These are phyloP conservation scores for Porphyrio hochstetteri DNA, from an alignment of 2,113 vertebrate genomes.

Conservation along the genomic window DNA sequence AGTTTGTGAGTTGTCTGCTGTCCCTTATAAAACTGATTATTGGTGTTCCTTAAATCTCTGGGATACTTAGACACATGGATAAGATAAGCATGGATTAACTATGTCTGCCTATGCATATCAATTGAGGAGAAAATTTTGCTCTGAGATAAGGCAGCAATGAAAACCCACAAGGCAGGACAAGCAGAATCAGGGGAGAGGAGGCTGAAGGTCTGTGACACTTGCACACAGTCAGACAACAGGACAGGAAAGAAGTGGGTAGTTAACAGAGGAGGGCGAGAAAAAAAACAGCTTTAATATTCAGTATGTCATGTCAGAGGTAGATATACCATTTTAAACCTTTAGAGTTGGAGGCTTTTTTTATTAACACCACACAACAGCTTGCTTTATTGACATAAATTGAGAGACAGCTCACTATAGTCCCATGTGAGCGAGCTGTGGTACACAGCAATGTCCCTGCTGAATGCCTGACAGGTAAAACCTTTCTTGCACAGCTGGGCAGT, in stretches of 20 bases:
- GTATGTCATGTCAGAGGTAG: neutral
- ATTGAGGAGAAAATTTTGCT: slow-evolving; percentile 43
- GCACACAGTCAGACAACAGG: fast-evolving
- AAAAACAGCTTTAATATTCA: neutral
- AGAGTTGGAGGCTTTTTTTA: neutral
- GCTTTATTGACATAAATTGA: neutral
- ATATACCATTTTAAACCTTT: neutral
- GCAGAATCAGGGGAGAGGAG: neutral
- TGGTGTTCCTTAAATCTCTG: slow-evolving; percentile 49
- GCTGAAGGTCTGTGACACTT: neutral
- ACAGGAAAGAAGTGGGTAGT: neutral
- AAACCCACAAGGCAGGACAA: neutral
- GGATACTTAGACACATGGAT: slow-evolving; percentile 50
- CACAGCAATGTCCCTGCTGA: neutral
- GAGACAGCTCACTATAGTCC: neutral
- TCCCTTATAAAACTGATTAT: slow-evolving; percentile 12
- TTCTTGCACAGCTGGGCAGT: neutral
- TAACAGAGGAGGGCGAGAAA: neutral
- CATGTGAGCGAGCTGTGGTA: neutral
- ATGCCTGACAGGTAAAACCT: neutral
- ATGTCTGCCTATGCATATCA: slow-evolving; percentile 68
- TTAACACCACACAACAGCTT: neutral
- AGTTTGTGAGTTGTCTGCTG: neutral
- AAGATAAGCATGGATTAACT: slow-evolving; percentile 66
- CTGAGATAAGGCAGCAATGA: slow-evolving; percentile 23